phyloP scores from a whole-genome alignment of 2,888 invertebrate genomes.

The Rotaria magnacalcarata region DNA sequence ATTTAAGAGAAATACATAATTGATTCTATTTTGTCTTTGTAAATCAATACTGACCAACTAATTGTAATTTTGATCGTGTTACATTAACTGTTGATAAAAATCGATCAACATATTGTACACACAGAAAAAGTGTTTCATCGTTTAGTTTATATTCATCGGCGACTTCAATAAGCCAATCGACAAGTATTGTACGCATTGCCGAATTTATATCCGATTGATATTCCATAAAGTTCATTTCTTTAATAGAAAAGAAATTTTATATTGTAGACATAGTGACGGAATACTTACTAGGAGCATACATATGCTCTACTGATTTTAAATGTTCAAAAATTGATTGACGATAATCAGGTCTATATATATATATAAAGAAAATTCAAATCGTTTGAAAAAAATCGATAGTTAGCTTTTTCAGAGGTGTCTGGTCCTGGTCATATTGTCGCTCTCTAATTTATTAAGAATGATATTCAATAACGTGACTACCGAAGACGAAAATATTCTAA shows the following conservation, averaged over 20 bases:
- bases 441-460: too few relatives aligned
- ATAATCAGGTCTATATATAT: not conserved
- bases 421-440: too few relatives aligned
- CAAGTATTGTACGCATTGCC: constrained; percentile 84
- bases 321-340: constrained; percentile 10
- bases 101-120: constrained; percentile 87
- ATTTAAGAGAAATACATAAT: too few relatives aligned
- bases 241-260: not conserved
- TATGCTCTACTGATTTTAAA: not conserved
- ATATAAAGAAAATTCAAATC: not conserved
- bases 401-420: too few relatives aligned
- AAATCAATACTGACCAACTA: constrained; percentile 63
- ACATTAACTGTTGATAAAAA: constrained; percentile 92
- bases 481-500: too few relatives aligned
- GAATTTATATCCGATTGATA: constrained; percentile 87
- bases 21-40: too few relatives aligned
- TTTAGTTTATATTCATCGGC: constrained; percentile 86
- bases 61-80: constrained; percentile 77
- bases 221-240: constrained; percentile 75
- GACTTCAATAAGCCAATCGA: constrained; percentile 96
- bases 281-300: not conserved
- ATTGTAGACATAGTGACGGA: not conserved
- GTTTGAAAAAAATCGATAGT: too few relatives aligned
- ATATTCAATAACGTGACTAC: too few relatives aligned
- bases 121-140: constrained; percentile 79